Base-by-base conservation (phyloP, 2,888 invertebrate species). In the Cheiracanthium punctorium region DNA sequence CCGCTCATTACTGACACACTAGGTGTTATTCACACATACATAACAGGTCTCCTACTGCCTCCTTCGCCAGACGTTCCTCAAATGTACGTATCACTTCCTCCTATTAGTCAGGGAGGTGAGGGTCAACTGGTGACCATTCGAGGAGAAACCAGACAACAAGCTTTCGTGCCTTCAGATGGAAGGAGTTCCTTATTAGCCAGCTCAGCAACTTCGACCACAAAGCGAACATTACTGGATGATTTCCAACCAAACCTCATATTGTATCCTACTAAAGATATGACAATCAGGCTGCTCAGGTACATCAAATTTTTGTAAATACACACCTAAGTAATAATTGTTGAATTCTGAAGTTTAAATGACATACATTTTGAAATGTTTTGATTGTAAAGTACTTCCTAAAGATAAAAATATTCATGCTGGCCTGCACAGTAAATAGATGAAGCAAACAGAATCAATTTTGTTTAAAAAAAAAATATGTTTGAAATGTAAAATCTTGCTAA, bases 21-120 rank as follows among this genome's bases (percentile, higher is more conserved):
- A 58, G 89, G 89, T 0, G 87, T 89, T 0, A 89, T 89, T 24
- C 89, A 89, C 48, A 88, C 89, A 5, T 89, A 89, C 72, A 87
- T 89, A 33, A 88, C 89, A 2, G 88, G 89, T n/a, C 80, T 89
- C 2, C 67, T 89, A 5, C 73, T 89, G 1, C 87, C 80, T 12
- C 88, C 88, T 10, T 79, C 81, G 0, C 74, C 77, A 0, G 75
- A 79, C 33, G 32, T 71, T 1, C 24, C 80, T 10, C 64, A 52
- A 37, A 69, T 86, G 28, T 86, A 82, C 41, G 58, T 86, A 17
- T 76, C 84, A 1, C 70, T 87, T 14, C 87, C 87, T 1, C 87
- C 88, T 5, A 84, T 87, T n/a, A 73, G 80, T 8, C 77, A 73
- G 24, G 81, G 79, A 1, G 82, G 79, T 0, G 88, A 84, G 7